Conservation (phyloP, 2,113 vertebrate species). For the Nesogale talazaci region DNA sequence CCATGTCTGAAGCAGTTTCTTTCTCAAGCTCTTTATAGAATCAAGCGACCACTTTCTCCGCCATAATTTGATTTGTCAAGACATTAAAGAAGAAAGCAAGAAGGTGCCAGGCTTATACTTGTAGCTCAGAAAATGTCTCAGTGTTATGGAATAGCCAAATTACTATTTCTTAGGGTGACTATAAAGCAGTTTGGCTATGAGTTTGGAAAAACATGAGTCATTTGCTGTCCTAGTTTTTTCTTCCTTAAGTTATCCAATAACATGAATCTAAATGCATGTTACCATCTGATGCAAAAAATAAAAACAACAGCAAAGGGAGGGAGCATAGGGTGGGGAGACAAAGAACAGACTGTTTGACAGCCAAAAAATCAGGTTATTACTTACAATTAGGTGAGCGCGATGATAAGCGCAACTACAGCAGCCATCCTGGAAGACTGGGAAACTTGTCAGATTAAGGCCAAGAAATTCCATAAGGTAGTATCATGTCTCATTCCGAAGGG, state of each 20-base stretch:
- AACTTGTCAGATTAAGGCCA: slow-evolving; percentile 48
- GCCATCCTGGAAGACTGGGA: slow-evolving; percentile 44
- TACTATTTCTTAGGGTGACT: slow-evolving; percentile 59
- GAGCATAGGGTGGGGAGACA: not conserved
- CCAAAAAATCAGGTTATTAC: slow-evolving; percentile 63
- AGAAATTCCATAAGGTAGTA: slow-evolving; percentile 36
- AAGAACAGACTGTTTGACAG: slow-evolving; percentile 58
- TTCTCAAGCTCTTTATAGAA: slow-evolving; percentile 13
- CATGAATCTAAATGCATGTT: slow-evolving; percentile 39
- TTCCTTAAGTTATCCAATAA: slow-evolving; percentile 55
- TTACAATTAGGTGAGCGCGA: slow-evolving; percentile 29
- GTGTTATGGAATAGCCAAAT: slow-evolving; percentile 42
- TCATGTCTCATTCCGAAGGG: slow-evolving; percentile 48
- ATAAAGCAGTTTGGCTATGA: slow-evolving; percentile 69
- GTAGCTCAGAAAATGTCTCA: slow-evolving; percentile 43
- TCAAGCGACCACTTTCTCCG: slow-evolving; percentile 50
- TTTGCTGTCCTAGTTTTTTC: slow-evolving; percentile 52
- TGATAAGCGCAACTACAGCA: not conserved
- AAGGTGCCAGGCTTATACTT: slow-evolving; percentile 13
- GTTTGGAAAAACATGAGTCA: slow-evolving; percentile 78
- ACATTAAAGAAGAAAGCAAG: slow-evolving; percentile 54
- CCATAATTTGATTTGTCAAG: slow-evolving; percentile 61
- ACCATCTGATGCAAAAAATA: slow-evolving; percentile 66
- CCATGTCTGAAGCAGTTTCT: not conserved
- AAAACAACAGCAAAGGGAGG: slow-evolving; percentile 10